Evolutionary conservation across 2,113 vertebrate genomes (phyloP).

Genomic region (Microtus oregoni): DNA sequence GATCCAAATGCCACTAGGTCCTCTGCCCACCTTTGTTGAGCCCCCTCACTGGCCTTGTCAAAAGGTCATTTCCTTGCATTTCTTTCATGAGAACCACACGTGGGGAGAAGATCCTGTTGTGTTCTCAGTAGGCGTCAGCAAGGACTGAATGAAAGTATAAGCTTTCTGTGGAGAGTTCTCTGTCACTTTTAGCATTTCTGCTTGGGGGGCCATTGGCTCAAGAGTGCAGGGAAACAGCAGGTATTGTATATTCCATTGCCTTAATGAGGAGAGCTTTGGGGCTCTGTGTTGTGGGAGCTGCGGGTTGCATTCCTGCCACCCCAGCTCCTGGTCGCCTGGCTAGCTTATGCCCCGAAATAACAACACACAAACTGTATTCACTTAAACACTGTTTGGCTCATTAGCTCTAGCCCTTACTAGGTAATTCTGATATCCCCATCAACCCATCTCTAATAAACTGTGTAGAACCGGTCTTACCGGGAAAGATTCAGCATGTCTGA

Average conservation of each 20-base stretch:
- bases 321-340: too few relatives aligned
- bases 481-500: too few relatives aligned
- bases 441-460: too few relatives aligned
- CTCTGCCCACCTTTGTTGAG: neutral
- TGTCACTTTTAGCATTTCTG: neutral
- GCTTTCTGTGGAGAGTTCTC: neutral
- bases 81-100: neutral
- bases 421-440: too few relatives aligned
- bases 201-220: neutral
- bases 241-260: neutral
- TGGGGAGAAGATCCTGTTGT: neutral
- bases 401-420: too few relatives aligned
- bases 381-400: too few relatives aligned
- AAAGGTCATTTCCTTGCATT: neutral
- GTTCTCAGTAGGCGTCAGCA: neutral
- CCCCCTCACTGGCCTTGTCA: neutral
- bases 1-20: neutral
- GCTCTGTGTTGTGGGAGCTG: neutral
- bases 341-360: too few relatives aligned
- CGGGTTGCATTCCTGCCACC: too few relatives aligned
- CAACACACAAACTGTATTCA: too few relatives aligned
- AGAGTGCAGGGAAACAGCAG: neutral
- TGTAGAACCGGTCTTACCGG: too few relatives aligned
- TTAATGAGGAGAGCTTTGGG: neutral
- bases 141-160: neutral